These are phyloP conservation scores for Drosophila algonquin DNA, from an alignment of 2,888 invertebrate genomes.

Conservation along the genomic window DNA sequence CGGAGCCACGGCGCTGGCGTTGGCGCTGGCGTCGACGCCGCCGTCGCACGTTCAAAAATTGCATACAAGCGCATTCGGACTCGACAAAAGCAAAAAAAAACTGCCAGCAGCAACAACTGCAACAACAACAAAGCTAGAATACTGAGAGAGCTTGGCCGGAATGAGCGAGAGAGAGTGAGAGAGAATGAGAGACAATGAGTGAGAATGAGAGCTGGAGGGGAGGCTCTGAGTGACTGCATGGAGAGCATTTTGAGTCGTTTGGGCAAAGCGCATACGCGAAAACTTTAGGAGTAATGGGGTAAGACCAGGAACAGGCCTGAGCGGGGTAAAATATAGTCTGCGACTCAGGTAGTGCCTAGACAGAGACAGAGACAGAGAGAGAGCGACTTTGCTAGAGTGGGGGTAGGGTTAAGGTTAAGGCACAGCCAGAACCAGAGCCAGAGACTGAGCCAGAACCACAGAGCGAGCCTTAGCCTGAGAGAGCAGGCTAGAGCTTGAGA, in stretches of 20 bases:
- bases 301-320: constrained; percentile 25
- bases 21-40: constrained; percentile 51
- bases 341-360: constrained; percentile 11
- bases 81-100: constrained; percentile 23
- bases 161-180: constrained; percentile 8
- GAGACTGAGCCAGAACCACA: not conserved
- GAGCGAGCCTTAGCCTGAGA: constrained; percentile 6
- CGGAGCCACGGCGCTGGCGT: constrained; percentile 53
- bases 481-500: constrained; percentile 21
- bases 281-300: constrained; percentile 74
- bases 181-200: constrained; percentile 22
- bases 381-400: not conserved
- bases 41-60: constrained; percentile 61
- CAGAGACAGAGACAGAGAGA: not conserved
- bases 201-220: constrained; percentile 29
- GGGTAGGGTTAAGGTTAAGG: too few species aligned
- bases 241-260: constrained; percentile 62
- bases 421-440: too few species aligned
- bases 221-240: constrained; percentile 16
- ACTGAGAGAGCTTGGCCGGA: constrained; percentile 50
- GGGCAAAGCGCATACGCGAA: constrained; percentile 73
- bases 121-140: constrained; percentile 56
- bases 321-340: constrained; percentile 48
- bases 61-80: constrained; percentile 75
- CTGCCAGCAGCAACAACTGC: not conserved